Evolutionary conservation across 2,888 invertebrate genomes (phyloP), one percentile per base, ranked within the genome.

Genomic region (Pycnomerus fuliginosus): DNA sequence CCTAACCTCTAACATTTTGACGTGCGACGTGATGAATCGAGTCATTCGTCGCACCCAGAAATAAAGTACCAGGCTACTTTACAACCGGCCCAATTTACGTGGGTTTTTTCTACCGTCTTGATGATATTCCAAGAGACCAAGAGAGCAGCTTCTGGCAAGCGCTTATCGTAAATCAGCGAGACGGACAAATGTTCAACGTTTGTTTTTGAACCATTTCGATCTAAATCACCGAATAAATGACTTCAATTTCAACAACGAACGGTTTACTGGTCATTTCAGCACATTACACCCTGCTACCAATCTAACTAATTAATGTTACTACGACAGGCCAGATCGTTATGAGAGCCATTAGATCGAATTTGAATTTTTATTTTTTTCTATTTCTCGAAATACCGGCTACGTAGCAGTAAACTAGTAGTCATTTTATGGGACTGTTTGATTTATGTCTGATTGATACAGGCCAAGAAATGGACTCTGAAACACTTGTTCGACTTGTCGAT

Each of bases 161-260:
- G 55, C 56, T 58, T 60, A 58, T 61, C 61, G 61, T 62, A 63
- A 60, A 62, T 63, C 61, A 61, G 50, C 50, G 52, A 47, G 50
- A 50, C 54, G 52, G 55, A 62, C 61, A 60, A 61, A 61, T 62
- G 60, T 62, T 57, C 48, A 48, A 53, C 58, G 57, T 61, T 62
- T 59, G 59, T 61, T 61, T 58, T 56, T 56, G 55, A 57, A 50
- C 55, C 54, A 51, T 55, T 53, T 56, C 53, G 50, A 53, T 55
- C 52, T 42, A 43, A 50, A 60, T 52, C 54, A 41, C 45, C 44
- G 55, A 50, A 58, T 58, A 56, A 50, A 55, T 56, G 20, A 20
- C 8, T 7, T 20, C 8, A 5, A 20, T 20, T 5, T 7, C 8
- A 20, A 7, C 20, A 7, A 7, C 20, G 20, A 7, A 8, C 8